Base-by-base conservation (phyloP, 2,113 vertebrate species). In the Oreochromis spilurus region DNA sequence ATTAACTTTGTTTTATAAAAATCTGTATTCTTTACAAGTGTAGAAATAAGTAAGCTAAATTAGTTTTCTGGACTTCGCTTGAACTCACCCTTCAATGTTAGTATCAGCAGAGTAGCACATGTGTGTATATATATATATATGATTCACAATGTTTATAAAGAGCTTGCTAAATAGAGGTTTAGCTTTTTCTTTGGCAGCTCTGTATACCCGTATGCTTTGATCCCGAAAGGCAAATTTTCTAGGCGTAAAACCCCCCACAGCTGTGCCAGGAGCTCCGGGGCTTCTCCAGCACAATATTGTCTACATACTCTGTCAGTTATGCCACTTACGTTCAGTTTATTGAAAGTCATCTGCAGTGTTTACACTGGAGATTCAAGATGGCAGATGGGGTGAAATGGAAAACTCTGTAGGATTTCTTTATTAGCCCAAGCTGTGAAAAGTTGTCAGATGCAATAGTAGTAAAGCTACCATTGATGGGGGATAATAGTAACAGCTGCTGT, bases 271-370 rank as follows among this genome's bases (percentile, higher is more conserved):
- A 65, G 52, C 12, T 14, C 17, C 4, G 9, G 77, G 48, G 38
- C 83, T 81, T 85, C 57, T 86, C 38, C 84, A 82, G 62, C 75
- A 79, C 36, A 81, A 26, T n/a, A 19, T 9, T 58, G 26, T 72
- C 78, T 29, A 50, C 81, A 86, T 55, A 72, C 79, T 89, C 79
- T 60, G 81, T 81, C 62, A 72, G 14, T 79, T 84, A 60, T 88
- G 26, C 54, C 50, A 58, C 82, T 92, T 70, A 54, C 5, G 4
- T 85, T 60, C 52, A 52, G 72, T 87, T 72, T 90, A 60, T 85
- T 80, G 21, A 83, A 62, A 65, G 82, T 54, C 1, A 2, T 55
- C 24, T 72, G 34, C 79, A 62, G 16, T 81, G 83, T 92, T 87
- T 87, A 81, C 70, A 26, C 55, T 78, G 79, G 67, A 82, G 34